Conservation (phyloP, 64 coral and sea anemone genomes). For the Dendrophyllia cribrosa region DNA sequence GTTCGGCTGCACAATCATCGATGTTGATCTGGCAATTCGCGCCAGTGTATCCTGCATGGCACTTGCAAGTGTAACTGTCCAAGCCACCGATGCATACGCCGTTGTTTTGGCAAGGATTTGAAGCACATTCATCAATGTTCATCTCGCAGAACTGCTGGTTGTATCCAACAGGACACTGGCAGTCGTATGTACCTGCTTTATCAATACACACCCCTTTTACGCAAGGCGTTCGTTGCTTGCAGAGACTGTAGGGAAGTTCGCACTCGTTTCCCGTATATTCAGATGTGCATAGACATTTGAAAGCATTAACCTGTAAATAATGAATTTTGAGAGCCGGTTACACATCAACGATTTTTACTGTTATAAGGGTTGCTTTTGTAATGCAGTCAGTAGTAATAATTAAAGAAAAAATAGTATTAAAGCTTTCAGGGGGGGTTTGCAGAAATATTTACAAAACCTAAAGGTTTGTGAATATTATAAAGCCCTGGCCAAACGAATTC, state of each 20-base stretch:
- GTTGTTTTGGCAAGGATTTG: neutral
- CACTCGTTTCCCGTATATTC: constrained; percentile 25
- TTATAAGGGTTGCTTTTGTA: too few species aligned
- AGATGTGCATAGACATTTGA: constrained; percentile 6
- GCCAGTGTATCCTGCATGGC: neutral
- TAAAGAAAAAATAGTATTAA: too few species aligned
- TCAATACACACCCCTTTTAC: constrained; percentile 12
- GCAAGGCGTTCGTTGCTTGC: constrained; percentile 15
- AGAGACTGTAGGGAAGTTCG: neutral
- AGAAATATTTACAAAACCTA: too few species aligned
- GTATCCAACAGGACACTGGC: neutral
- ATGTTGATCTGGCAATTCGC: neutral
- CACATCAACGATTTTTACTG: too few species aligned
- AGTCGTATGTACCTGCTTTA: neutral
- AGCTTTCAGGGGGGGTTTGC: too few species aligned
- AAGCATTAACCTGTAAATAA: constrained; percentile 15
- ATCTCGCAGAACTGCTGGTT: neutral
- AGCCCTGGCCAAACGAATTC: too few species aligned
- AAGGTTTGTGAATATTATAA: too few species aligned
- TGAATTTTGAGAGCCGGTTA: neutral
- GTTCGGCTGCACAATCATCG: neutral
- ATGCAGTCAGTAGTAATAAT: too few species aligned
- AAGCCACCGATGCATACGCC: neutral
- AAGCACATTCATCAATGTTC: neutral
- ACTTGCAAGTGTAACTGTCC: neutral